Conservation (phyloP, 1,140 invertebrate species). For the Mya arenaria region DNA sequence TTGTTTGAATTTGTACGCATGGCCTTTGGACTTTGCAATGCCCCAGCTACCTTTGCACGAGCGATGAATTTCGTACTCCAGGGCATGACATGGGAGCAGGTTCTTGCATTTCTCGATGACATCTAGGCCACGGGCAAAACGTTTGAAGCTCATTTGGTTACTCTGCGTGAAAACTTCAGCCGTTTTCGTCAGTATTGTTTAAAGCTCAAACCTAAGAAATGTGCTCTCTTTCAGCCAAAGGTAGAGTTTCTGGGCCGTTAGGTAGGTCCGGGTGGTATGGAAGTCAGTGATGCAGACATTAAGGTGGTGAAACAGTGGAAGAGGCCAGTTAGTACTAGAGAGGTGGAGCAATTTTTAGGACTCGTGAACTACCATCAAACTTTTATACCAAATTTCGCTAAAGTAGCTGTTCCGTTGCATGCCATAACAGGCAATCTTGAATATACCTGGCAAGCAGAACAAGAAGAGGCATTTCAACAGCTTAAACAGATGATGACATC, state of each 20-base stretch:
- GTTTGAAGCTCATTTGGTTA: conserved; percentile 9
- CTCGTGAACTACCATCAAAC: background rate
- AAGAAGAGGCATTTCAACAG: background rate
- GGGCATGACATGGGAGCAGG: conserved; percentile 1
- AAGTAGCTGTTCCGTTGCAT: background rate
- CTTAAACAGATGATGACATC: conserved; percentile 37
- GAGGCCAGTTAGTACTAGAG: background rate
- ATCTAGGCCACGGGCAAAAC: background rate
- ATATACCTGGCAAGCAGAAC: background rate
- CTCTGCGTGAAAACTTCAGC: conserved; percentile 7
- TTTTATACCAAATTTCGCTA: conserved; percentile 5
- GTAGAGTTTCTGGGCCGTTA: conserved; percentile 28
- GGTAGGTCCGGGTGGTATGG: conserved; percentile 7
- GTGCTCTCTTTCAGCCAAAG: background rate
- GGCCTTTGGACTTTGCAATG: conserved; percentile 31
- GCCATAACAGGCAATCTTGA: background rate
- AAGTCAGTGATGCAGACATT: background rate
- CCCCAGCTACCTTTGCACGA: conserved; percentile 11
- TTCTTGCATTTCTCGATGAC: conserved; percentile 13
- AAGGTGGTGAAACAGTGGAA: background rate
- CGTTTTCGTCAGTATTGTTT: conserved; percentile 16
- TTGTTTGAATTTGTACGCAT: conserved; percentile 10
- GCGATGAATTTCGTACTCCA: conserved; percentile 4
- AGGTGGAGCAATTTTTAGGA: background rate
- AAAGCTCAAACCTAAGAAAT: conserved; percentile 34